phyloP scores from a whole-genome alignment of 2,113 vertebrate genomes.

The Anhinga rufa region DNA sequence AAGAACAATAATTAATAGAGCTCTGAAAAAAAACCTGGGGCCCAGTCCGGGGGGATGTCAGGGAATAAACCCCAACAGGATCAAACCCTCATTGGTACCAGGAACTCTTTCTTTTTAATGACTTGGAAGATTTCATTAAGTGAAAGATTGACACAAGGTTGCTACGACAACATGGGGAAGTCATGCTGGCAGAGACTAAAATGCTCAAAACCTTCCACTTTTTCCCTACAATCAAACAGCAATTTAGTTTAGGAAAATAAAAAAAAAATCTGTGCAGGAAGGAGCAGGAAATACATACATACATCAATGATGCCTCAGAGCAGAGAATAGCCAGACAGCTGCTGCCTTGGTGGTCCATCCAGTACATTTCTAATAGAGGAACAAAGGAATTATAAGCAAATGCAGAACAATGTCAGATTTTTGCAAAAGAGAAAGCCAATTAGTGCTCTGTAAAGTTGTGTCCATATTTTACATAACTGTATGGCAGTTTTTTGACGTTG shows the following conservation, averaged over 20 bases:
- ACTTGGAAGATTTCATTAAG: background rate
- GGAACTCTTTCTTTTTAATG: background rate
- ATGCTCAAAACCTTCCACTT: background rate
- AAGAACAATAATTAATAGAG: background rate
- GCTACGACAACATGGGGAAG: background rate
- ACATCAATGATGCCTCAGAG: background rate
- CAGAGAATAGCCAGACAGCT: background rate
- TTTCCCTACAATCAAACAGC: background rate
- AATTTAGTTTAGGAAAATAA: background rate
- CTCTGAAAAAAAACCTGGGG: background rate
- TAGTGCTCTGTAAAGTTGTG: background rate
- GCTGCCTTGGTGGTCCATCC: constrained; percentile 26
- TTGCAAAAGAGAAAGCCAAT: background rate
- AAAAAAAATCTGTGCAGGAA: background rate
- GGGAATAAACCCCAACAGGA: background rate
- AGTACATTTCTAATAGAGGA: background rate
- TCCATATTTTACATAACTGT: background rate
- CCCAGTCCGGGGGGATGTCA: background rate
- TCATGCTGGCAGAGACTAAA: background rate
- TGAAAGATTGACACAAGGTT: background rate
- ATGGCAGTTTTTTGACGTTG: background rate
- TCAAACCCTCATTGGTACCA: background rate
- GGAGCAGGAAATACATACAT: background rate
- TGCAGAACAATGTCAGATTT: background rate
- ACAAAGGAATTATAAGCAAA: constrained; percentile 16